Conservation (phyloP, 2,888 invertebrate species). For the Trichogramma dendrolimi region DNA sequence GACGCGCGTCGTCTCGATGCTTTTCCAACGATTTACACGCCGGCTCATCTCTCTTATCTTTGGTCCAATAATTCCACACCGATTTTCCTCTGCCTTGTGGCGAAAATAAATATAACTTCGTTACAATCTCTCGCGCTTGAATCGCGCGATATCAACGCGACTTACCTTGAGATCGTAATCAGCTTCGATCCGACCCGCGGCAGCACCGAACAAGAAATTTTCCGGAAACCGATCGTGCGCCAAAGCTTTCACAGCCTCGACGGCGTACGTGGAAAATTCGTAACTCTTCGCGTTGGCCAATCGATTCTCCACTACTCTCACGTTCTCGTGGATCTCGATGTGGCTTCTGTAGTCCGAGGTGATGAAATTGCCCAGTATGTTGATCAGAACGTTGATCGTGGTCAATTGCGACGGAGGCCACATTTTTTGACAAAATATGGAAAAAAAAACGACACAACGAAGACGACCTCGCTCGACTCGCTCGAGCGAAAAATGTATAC, state of each 20-base stretch:
- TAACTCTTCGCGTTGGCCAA: not conserved
- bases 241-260: constrained; percentile 36
- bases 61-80: constrained; percentile 66
- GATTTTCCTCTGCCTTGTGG: constrained; percentile 60
- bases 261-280: constrained; percentile 14
- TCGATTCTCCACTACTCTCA: constrained; percentile 12
- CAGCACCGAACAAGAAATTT: constrained; percentile 60
- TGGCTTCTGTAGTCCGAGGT: constrained; percentile 6
- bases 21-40: constrained; percentile 66
- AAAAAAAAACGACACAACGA: no score
- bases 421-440: constrained; percentile 2
- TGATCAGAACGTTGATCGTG: constrained; percentile 4
- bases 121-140: no score
- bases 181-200: constrained; percentile 61
- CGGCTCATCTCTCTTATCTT: constrained; percentile 60
- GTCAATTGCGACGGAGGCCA: constrained; percentile 3
- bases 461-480: no score
- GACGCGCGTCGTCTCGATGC: constrained; percentile 59
- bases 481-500: no score
- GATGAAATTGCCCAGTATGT: constrained; percentile 8
- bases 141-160: no score
- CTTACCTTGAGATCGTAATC: constrained; percentile 42
- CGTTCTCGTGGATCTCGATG: constrained; percentile 1
- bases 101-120: no score
- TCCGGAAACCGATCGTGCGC: constrained; percentile 56